Conservation (phyloP, 2,113 vertebrate genomes). For the Hirundichthys speculiger region DNA sequence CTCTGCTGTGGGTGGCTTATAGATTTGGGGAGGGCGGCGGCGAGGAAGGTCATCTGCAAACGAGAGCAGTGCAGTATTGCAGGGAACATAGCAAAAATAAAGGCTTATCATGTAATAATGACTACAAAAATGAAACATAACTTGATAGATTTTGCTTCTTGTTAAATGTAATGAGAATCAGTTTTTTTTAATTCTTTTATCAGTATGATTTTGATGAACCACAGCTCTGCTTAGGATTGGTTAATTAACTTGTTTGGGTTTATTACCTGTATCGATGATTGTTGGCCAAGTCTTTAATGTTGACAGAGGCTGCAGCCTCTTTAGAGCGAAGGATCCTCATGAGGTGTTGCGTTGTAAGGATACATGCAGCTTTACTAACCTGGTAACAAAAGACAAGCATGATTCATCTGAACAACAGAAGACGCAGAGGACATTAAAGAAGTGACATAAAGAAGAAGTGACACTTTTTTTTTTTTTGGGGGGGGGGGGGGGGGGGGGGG, state of each 20-base stretch:
- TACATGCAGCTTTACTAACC: conserved; percentile 97
- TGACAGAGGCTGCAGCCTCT: conserved; percentile 91
- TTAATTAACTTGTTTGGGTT: not conserved
- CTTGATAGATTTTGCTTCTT: no score
- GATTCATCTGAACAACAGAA: not conserved
- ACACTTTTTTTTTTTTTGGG: no score
- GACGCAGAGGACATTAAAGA: not conserved
- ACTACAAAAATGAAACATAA: not conserved
- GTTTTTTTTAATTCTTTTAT: no score
- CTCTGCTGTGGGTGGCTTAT: conserved; percentile 96
- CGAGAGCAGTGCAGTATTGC: not conserved
- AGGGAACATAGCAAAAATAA: not conserved
- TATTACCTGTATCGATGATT: conserved; percentile 94
- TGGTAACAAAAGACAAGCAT: conserved; percentile 62
- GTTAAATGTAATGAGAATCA: no score
- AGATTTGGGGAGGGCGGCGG: conserved; percentile 88
- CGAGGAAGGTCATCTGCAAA: conserved; percentile 94
- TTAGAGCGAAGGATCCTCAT: conserved; percentile 91
- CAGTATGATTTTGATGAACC: no score
- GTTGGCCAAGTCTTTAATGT: conserved; percentile 98
- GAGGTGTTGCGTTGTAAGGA: conserved; percentile 94
- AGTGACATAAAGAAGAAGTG: not conserved
- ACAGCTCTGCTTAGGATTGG: no score
- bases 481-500: no score
- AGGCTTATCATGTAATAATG: not conserved